Evolutionary conservation across 2,888 invertebrate genomes (phyloP), one percentile per base, ranked within the genome.

Genomic region (Clostera curtula): DNA sequence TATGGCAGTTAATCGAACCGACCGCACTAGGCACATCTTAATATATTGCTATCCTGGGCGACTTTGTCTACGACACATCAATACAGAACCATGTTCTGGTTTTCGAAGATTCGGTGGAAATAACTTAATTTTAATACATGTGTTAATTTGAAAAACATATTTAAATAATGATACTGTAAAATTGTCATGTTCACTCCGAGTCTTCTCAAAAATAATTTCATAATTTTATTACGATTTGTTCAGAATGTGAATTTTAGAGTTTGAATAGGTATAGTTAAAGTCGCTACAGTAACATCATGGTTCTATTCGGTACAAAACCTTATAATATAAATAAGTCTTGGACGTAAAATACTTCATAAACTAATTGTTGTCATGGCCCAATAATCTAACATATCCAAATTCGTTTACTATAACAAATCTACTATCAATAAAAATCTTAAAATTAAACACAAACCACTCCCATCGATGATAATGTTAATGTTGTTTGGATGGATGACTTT

Each of bases 1-100:
- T 83, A 83, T 83, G 82, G 82, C 82, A 83, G 82, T 83, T 80
- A 73, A 67, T 71, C 77, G 76, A 80, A 79, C 75, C 80, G 73
- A 75, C 72, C 69, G 75, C 74, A 67, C 70, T 64, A 68, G 73
- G 76, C 73, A 65, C 71, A 58, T 62, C 61, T 34, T 51, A 59
- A 51, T 50, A 49, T 49, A 51, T 43, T 39, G 56, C 47, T 40
- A 50, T 62, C 61, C 56, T 51, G 61, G 58, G 59, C 56, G 58
- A 64, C 63, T 58, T 56, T 56, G 53, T 65, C 63, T 56, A 54
- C 58, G 57, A 60, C 59, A 59, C 62, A 56, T 56, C 51, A 21
- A 19, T 55, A 60, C 72, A 74, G 72, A 72, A 76, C 72, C 72
- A 61, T 59, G 69, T 74, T 74, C 73, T 68, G 67, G 67, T 68